Evolutionary conservation across 1,140 invertebrate species (phyloP).

Genomic region (Pristionchus pacificus): DNA sequence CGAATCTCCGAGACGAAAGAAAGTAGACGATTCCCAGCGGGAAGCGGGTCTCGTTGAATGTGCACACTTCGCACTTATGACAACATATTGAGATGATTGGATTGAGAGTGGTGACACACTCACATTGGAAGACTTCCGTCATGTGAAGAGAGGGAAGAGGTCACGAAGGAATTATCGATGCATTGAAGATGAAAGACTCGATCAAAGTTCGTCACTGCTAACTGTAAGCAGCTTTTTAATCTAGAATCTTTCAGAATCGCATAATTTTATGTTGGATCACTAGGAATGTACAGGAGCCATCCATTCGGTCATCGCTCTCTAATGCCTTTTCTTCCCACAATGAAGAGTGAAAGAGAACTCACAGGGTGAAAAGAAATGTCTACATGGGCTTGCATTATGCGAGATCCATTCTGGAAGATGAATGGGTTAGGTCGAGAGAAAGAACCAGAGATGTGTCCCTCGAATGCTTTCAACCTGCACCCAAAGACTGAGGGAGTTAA

Average conservation of each 20-base stretch:
- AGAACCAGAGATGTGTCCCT: no score
- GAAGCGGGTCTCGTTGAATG: conserved; percentile 23
- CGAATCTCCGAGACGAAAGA: conserved; percentile 22
- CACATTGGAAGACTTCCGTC: no score
- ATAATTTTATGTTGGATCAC: no score
- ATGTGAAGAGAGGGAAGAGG: no score
- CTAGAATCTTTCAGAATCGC: no score
- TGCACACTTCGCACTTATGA: conserved; percentile 9
- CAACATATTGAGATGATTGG: not conserved
- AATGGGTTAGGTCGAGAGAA: not conserved
- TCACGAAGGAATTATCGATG: not conserved
- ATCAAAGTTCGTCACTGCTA: not conserved
- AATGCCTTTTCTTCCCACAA: no score
- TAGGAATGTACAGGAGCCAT: not conserved
- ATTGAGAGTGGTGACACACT: not conserved
- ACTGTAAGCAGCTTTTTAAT: no score
- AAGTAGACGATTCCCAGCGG: conserved; percentile 11
- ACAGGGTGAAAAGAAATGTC: not conserved
- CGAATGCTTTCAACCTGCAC: no score
- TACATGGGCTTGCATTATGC: not conserved
- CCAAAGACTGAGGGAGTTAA: no score
- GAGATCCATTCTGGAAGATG: not conserved
- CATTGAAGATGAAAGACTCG: not conserved
- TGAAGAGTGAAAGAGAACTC: no score
- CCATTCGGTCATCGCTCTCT: no score